These are phyloP conservation scores for Casuarius casuarius DNA, from an alignment of 2,113 vertebrate species.

Conservation along the genomic window DNA sequence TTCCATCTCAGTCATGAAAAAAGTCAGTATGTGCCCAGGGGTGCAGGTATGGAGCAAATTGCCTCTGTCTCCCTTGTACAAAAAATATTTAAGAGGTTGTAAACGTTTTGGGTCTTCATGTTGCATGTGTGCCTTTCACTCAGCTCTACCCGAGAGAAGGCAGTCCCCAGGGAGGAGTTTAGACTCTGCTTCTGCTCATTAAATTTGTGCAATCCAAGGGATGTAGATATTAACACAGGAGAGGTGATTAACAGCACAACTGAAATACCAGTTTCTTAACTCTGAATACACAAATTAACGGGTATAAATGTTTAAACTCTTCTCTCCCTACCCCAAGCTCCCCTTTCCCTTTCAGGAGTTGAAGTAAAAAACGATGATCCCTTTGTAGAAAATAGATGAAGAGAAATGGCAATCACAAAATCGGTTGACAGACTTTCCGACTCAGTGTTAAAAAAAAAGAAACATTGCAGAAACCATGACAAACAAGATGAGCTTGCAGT, in stretches of 20 bases:
- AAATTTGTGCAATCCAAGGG: background rate
- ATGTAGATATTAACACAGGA: background rate
- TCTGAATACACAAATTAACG: background rate
- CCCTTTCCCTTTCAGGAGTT: background rate
- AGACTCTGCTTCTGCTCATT: background rate
- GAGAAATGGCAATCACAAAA: background rate
- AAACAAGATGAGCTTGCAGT: background rate
- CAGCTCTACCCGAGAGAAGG: background rate
- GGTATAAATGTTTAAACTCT: background rate
- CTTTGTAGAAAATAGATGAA: background rate
- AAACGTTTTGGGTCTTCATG: background rate
- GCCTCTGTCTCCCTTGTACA: background rate
- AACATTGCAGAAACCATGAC: background rate
- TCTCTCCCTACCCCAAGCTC: background rate
- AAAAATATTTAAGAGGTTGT: background rate
- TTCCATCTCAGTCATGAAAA: background rate
- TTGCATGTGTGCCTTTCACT: accelerated
- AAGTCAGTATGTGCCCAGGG: background rate
- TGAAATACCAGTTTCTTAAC: background rate
- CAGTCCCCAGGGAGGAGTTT: background rate
- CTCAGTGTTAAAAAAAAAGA: background rate
- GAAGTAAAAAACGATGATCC: background rate
- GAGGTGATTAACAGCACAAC: background rate
- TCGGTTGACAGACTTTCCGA: background rate
- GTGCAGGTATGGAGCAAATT: background rate